Evolutionary conservation across 2,888 invertebrate species (phyloP), one percentile per base, ranked within the genome.

Genomic region (Leptinotarsa peninsularis): DNA sequence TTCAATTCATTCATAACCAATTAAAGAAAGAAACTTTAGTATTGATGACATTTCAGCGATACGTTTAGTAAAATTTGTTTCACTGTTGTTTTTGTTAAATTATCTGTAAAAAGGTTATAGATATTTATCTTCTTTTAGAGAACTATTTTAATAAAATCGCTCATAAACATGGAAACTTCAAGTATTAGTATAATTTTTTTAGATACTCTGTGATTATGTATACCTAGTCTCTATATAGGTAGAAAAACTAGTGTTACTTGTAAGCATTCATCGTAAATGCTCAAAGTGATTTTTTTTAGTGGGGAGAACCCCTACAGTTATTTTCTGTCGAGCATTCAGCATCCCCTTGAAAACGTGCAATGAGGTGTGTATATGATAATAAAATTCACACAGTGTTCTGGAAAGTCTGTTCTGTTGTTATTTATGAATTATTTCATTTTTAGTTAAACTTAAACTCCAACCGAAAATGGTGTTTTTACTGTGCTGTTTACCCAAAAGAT

Each of bases 171-270:
- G 66, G 21, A 50, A 23, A 52, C 49, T 68, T 73, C 76, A 72
- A 77, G 78, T 73, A 76, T 74, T 82, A 81, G 84, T 81, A 82
- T 83, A 85, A 84, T 85, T 84, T 83, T 43, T 83, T 85, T 86
- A 83, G 83, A 82, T 82, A 84, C 86, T 85, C 87, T 88, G 88
- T 87, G 88, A 87, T 88, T 87, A 86, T 86, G 85, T 86, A 85
- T 84, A 85, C 83, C 82, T 86, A 86, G 84, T 85, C 80, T 85
- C 85, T 86, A 83, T 83, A 83, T 84, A 85, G 84, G 81, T 83
- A 84, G 82, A 81, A 81, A 78, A 80, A 74, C 79, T 86, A 85
- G 84, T 85, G 84, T 85, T 86, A 85, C 85, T 83, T 85, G 83
- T 86, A 84, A 82, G 84, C 79, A 52, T 68, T 17, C n/a, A 54